phyloP scores from a whole-genome alignment of 1,140 invertebrate species.

The Dreissena rostriformis region DNA sequence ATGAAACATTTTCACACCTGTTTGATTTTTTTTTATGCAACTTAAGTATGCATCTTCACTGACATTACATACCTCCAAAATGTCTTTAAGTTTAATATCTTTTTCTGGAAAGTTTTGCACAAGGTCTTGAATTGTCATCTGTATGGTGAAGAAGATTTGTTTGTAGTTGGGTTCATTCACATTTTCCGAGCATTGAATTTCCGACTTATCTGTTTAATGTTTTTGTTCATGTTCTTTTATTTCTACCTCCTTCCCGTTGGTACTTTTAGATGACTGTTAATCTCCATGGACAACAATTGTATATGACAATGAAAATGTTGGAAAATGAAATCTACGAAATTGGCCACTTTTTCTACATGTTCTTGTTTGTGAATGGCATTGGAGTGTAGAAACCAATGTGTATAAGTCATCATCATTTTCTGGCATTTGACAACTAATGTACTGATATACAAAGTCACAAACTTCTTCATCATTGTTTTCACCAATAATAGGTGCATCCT shows the following conservation, averaged over 20 bases:
- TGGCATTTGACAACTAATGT: slow-evolving; percentile 8
- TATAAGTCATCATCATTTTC: slow-evolving; percentile 15
- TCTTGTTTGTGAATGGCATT: slow-evolving; percentile 16
- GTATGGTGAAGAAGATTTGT: slow-evolving; percentile 9
- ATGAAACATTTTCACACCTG: no score
- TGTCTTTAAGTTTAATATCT: slow-evolving; percentile 7
- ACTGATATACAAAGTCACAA: neutral
- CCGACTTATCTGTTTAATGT: neutral
- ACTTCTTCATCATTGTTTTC: slow-evolving; percentile 26
- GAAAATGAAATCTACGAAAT: slow-evolving; percentile 17
- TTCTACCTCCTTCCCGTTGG: slow-evolving; percentile 8
- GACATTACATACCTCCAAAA: slow-evolving; percentile 23
- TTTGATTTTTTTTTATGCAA: no score
- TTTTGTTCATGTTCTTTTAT: neutral
- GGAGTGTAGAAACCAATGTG: slow-evolving; percentile 12
- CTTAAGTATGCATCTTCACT: no score
- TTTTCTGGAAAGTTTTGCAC: neutral
- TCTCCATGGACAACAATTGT: slow-evolving; percentile 8
- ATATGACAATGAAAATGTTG: slow-evolving; percentile 18
- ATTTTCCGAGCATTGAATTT: neutral
- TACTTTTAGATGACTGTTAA: no score
- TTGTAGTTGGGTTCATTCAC: neutral
- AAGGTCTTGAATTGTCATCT: slow-evolving; percentile 8
- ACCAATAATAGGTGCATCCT: slow-evolving; percentile 11
- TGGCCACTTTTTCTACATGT: neutral